These are phyloP conservation scores for Argya squamiceps DNA, from an alignment of 2,797 vertebrate genomes.

Conservation along the genomic window DNA sequence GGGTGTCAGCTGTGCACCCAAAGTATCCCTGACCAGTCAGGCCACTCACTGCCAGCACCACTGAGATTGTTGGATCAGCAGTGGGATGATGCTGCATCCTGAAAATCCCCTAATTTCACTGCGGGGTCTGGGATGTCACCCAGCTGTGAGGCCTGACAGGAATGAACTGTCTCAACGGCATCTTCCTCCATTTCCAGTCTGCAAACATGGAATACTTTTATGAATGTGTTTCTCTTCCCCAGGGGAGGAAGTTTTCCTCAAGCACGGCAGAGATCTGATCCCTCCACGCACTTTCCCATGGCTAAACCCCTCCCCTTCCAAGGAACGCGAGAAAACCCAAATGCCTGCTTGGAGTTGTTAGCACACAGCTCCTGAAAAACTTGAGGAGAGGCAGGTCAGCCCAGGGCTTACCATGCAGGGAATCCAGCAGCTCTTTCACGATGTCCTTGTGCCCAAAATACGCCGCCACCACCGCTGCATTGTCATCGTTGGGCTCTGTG, in stretches of 20 bases:
- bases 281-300: neutral
- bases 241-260: neutral
- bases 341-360: neutral
- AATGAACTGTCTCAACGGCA: slow-evolving; percentile 12
- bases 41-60: neutral
- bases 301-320: neutral
- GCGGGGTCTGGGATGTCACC: neutral
- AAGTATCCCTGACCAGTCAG: neutral
- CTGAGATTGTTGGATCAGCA: neutral
- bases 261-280: neutral
- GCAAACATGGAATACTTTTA: neutral
- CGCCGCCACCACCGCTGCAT: slow-evolving; percentile 88
- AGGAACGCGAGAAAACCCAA: neutral
- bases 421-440: slow-evolving; percentile 87
- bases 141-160: neutral
- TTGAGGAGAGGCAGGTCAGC: neutral
- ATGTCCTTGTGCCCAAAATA: slow-evolving; percentile 82
- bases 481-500: slow-evolving; percentile 81
- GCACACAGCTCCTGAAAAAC: neutral
- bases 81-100: neutral
- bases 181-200: neutral
- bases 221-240: neutral
- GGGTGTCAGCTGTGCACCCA: neutral
- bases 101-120: neutral
- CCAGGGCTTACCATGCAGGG: slow-evolving; percentile 78